phyloP scores from a whole-genome alignment of 2,113 vertebrate genomes.

The Jacana jacana region DNA sequence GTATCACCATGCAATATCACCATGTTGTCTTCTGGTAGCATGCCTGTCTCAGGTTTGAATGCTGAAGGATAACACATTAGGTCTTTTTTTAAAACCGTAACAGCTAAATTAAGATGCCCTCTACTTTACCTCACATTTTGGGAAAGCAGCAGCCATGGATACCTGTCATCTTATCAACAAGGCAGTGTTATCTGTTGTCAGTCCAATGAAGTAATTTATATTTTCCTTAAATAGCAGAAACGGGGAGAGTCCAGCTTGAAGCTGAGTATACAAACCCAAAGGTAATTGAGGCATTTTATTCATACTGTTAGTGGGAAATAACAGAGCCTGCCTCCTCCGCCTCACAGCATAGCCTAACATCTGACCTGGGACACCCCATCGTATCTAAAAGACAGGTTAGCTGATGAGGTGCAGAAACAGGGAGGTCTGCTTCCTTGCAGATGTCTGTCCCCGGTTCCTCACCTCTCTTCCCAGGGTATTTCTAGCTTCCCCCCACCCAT shows the following conservation, averaged over 20 bases:
- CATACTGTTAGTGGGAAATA: background rate
- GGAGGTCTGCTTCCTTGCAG: background rate
- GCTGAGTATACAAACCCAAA: background rate
- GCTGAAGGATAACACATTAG: background rate
- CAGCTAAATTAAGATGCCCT: background rate
- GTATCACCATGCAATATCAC: rapidly evolving
- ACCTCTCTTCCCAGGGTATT: rapidly evolving
- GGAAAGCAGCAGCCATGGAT: background rate
- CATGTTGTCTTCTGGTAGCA: background rate
- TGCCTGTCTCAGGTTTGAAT: background rate
- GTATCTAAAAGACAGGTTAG: background rate
- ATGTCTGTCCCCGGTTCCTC: rapidly evolving
- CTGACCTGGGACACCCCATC: background rate
- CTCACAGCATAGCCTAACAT: background rate
- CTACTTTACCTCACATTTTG: background rate
- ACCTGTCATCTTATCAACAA: background rate
- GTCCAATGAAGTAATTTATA: background rate
- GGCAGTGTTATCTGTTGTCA: background rate
- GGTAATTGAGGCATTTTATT: background rate
- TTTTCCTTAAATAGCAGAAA: background rate
- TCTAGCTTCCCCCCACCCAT: background rate
- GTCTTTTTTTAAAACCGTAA: background rate
- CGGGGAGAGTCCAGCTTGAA: background rate
- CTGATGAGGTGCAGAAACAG: background rate
- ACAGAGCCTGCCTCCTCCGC: background rate